Evolutionary conservation across 2,888 invertebrate species (phyloP), one percentile per base, ranked within the genome.

Genomic region (Athalia circularis): DNA sequence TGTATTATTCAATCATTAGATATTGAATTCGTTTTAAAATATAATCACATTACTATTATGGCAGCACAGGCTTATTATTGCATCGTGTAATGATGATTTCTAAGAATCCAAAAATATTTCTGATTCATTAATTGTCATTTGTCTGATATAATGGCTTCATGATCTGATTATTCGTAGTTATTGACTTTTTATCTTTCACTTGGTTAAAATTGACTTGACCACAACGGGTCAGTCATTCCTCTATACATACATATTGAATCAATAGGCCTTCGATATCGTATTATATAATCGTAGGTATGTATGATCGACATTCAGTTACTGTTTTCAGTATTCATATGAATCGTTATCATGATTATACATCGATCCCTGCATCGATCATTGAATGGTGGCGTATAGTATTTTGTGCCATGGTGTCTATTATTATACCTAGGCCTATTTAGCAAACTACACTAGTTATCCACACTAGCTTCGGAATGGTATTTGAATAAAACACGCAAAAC

Each of bases 41-140:
- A 78, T 50, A 75, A 79, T 76, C 75, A 79, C 81, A 84, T 81
- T 80, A 81, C 77, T 77, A 43, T 81, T 81, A 82, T 81, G 85
- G 85, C 83, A 85, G 85, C 82, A 72, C 80, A 78, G 77, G 81
- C 8, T 54, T 11, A 13, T 84, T 85, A 85, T 85, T 85, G 85
- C 84, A 84, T 83, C 74, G 78, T 67, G 78, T 80, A 78, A 15
- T 65, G 78, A 52, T 77, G 80, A 74, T 61, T 74, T 74, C n/a
- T 47, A 62, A 62, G 62, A 75, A 75, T 75, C 50, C 62, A 75
- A 75, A 75, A 75, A 75, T 75, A 75, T 64, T 64, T 52, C 62
- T 59, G 64, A 43, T 52, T 72, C 43, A 7, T 9, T 65, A 43
- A 4, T 45, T 8, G 50, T 50, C 50, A 52, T 43, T 62, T 62